Base-by-base conservation (phyloP, 2,888 invertebrate species). In the Chymomyza fuscimana region DNA sequence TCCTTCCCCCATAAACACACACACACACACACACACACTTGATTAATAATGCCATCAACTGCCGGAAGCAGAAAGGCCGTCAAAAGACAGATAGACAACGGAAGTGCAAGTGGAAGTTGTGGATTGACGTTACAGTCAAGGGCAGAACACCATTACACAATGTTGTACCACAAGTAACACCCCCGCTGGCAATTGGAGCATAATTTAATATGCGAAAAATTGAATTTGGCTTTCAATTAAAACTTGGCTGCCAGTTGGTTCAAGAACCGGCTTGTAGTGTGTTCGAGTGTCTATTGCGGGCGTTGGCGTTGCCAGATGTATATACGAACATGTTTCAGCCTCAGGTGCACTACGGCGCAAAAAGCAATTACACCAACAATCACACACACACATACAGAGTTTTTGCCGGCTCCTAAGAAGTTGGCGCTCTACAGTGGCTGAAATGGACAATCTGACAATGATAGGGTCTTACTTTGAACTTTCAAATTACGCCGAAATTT, bases 221-320 rank as follows among this genome's bases (percentile, higher is more conserved):
- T 86, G 82, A 88, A 88, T 88, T 86, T 76, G 80, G 76, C 79
- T 88, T 85, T 85, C 86, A 80, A 85, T 85, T 85, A 85, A 85
- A 88, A 86, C 70, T 76, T 74, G 67, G 65, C 72, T 40, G 67
- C 46, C 10, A 52, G 61, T 25, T 54, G 52, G 52, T 16, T 19
- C 16, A 51, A 16, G 16, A n/a, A 15, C 16, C 19, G 52, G 52
- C 52, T 46, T 65, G 4, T 22, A 7, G 5, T 9, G 32, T 32
- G 32, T 25, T 25, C 25, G 32, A 32, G 32, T 32, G 32, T 32
- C 32, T 32, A 7, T 32, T 25, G 40, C 15, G 7, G 52, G 69
- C 67, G 69, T 70, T 64, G 73, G 79, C 63, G 70, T 25, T 60
- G 19, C 32, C n/a, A 32, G 63, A 59, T 67, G 52, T 65, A 64